phyloP scores from a whole-genome alignment of 2,797 vertebrate species.

The Euthynnus affinis region DNA sequence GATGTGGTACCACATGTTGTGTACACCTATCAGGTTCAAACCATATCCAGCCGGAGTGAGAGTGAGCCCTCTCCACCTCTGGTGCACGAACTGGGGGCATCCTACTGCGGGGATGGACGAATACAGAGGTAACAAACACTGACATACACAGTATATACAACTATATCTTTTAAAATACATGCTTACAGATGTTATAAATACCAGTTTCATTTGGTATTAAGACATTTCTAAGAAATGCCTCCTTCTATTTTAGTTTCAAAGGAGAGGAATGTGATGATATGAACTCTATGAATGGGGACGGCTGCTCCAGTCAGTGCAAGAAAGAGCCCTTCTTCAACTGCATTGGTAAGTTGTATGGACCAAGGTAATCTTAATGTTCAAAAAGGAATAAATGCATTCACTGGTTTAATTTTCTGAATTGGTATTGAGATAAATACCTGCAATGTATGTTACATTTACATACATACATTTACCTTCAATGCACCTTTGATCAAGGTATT shows the following conservation, averaged over 20 bases:
- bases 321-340: slow-evolving; percentile 97
- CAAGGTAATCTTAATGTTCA: background rate
- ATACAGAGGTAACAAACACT: slow-evolving; percentile 91
- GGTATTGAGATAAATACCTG: slow-evolving; percentile 3
- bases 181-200: background rate
- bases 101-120: slow-evolving; percentile 96
- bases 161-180: background rate
- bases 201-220: slow-evolving; percentile 4
- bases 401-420: background rate
- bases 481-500: slow-evolving; percentile 2
- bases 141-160: background rate
- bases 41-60: slow-evolving; percentile 87
- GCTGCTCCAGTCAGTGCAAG: slow-evolving; percentile 95
- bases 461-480: slow-evolving; percentile 1
- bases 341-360: slow-evolving; percentile 87
- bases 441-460: too few relatives aligned
- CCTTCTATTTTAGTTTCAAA: slow-evolving; percentile 84
- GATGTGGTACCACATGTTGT: slow-evolving; percentile 84
- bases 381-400: background rate
- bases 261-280: slow-evolving; percentile 97
- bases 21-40: slow-evolving; percentile 92
- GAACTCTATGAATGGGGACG: slow-evolving; percentile 95
- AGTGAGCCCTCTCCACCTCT: slow-evolving; percentile 92
- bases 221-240: slow-evolving; percentile 40
- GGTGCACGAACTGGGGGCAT: slow-evolving; percentile 89